phyloP scores from a whole-genome alignment of 2,888 invertebrate genomes.

The Agrypnus murinus region DNA sequence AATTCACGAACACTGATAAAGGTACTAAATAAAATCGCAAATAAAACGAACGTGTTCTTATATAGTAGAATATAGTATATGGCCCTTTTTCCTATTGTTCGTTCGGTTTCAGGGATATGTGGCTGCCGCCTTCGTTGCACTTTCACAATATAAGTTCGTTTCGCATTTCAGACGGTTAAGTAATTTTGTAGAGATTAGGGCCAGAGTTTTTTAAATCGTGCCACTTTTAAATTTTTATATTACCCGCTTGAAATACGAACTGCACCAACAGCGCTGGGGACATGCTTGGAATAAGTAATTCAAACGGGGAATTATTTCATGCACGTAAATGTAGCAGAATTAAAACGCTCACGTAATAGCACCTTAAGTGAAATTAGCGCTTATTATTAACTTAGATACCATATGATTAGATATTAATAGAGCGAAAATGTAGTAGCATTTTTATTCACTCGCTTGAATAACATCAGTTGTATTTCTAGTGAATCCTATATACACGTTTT shows the following conservation, averaged over 20 bases:
- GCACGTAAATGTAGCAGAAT: slow-evolving; percentile 36
- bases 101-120: slow-evolving; percentile 27
- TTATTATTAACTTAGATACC: slow-evolving; percentile 4
- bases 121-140: slow-evolving; percentile 18
- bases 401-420: slow-evolving; percentile 17
- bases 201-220: slow-evolving; percentile 53
- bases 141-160: slow-evolving; percentile 45
- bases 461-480: too few species aligned
- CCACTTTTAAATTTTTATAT: slow-evolving; percentile 57
- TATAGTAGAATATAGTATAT: slow-evolving; percentile 16
- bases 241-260: slow-evolving; percentile 46
- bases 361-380: slow-evolving; percentile 29
- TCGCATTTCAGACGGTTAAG: slow-evolving; percentile 53
- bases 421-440: slow-evolving; percentile 2
- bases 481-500: too few species aligned
- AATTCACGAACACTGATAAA: slow-evolving; percentile 43
- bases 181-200: slow-evolving; percentile 56
- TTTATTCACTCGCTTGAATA: neutral
- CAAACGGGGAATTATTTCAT: slow-evolving; percentile 28
- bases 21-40: slow-evolving; percentile 42
- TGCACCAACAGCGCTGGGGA: slow-evolving; percentile 5
- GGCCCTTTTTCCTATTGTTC: slow-evolving; percentile 38
- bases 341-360: slow-evolving; percentile 34
- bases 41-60: slow-evolving; percentile 38
- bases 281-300: slow-evolving; percentile 37